Base-by-base conservation (phyloP, 2,888 invertebrate species). In the Melieria crassipennis region DNA sequence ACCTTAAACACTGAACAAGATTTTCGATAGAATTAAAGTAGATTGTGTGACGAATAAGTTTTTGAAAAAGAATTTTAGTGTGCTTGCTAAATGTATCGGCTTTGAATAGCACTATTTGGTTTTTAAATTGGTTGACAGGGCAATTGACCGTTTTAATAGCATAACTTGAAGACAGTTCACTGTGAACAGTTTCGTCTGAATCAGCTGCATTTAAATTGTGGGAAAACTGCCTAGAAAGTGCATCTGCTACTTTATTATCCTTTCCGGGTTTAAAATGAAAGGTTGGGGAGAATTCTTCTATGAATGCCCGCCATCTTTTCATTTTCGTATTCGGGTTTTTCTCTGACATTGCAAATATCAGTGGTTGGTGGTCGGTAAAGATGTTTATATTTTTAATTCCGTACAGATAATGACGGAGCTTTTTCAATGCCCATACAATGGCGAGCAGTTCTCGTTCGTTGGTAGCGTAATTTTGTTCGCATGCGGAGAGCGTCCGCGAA, bases 401-500 rank as follows among this genome's bases (percentile, higher is more conserved):
- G n/a, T n/a, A n/a, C n/a, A n/a, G n/a, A n/a, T n/a, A n/a, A n/a
- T n/a, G n/a, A n/a, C 83, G 65, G 45, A 85, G 83, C 58, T 82
- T 80, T 75, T 84, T 81, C 4, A 79, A 71, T 0, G 70, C 61
- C 65, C 65, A 70, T n/a, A 70, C 61, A 46, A 70, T 70, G 9
- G 65, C 70, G 11, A 70, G 50, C 4, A 70, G 65, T 11, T 70
- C 56, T 82, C 70, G n/a, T 50, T 61, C 52, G 70, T 16, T 16
- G 16, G 16, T 16, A 2, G 16, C 16, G 16, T 16, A 16, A 16
- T 16, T 16, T 16, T 16, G 65, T 57, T 76, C 72, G 7, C 67
- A 68, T 7, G 72, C 65, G 16, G 73, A 68, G 10, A 73, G 57
- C 13, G 75, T 72, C 50, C 73, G 16, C 9, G 71, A 73, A 13